phyloP scores from a whole-genome alignment of 2,113 vertebrate species.

The Ciconia maguari region DNA sequence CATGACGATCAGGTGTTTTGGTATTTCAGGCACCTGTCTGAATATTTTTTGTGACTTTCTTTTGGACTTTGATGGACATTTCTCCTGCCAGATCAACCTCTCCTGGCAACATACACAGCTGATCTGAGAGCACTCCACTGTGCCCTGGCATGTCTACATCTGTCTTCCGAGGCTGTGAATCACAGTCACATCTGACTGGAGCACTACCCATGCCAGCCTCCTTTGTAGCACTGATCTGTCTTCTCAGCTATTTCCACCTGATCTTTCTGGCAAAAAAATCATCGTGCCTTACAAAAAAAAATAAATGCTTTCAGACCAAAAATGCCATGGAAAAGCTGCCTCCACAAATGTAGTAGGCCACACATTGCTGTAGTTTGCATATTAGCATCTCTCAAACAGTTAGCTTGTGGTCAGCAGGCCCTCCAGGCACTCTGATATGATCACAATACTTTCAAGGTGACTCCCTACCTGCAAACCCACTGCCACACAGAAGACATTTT shows the following conservation, averaged over 20 bases:
- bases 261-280: neutral
- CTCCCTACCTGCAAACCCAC: neutral
- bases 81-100: neutral
- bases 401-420: neutral
- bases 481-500: neutral
- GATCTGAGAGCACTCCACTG: neutral
- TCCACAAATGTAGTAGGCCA: neutral
- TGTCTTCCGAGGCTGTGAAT: neutral
- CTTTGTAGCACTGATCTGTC: neutral
- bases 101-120: neutral
- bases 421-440: neutral
- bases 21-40: neutral
- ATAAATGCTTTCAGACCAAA: neutral
- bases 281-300: neutral
- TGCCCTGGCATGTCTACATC: neutral
- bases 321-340: neutral
- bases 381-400: neutral
- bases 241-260: neutral
- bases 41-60: neutral
- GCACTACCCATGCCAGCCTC: neutral
- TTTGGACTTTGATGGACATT: neutral
- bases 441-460: neutral
- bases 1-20: neutral
- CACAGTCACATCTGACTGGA: neutral
- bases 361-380: neutral